Evolutionary conservation across 2,888 invertebrate genomes (phyloP), one percentile per base, ranked within the genome.

Genomic region (Mesochorus sp.): DNA sequence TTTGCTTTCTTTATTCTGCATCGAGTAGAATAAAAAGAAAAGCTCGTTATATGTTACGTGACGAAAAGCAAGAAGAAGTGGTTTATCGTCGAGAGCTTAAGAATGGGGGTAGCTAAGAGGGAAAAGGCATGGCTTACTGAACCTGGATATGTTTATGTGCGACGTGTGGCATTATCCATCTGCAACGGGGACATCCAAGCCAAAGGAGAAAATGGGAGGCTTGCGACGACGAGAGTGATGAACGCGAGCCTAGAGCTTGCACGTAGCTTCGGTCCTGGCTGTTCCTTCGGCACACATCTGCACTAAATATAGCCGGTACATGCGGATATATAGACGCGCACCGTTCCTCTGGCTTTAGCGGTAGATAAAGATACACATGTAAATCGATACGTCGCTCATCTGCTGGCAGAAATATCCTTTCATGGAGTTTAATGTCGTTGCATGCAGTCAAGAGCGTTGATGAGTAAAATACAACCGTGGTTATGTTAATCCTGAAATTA

Each of bases 161-260:
- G 42, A 51, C 53, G 19, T 67, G 53, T 42, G 53, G 28, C 53
- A 67, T 67, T 67, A 67, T 42, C 67, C 67, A 67, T 55, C 67
- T 42, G 28, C 53, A 53, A 42, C 42, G 67, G 67, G 42, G 42
- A 28, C 53, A 26, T n/a, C n/a, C 53, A 39, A 42, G 42, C 39
- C 26, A 42, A 39, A 53, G 24, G 66, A 17, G 39, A 14, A 53
- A 53, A 66, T 51, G 24, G 49, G 24, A 24, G 62, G 28, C 24
- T 59, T 67, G n/a, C n/a, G n/a, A n/a, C n/a, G 67, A 67, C 67
- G 53, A 42, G 53, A 42, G 67, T 51, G 67, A 67, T 53, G 67
- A 67, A 67, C 19, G 53, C 42, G 67, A 67, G 53, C 42, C 28
- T 8, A 21, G 37, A 5, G 19, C 53, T 53, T 10, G 67, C 51